phyloP scores from a whole-genome alignment of 2,888 invertebrate species.

The Orchesellides sinensis region DNA sequence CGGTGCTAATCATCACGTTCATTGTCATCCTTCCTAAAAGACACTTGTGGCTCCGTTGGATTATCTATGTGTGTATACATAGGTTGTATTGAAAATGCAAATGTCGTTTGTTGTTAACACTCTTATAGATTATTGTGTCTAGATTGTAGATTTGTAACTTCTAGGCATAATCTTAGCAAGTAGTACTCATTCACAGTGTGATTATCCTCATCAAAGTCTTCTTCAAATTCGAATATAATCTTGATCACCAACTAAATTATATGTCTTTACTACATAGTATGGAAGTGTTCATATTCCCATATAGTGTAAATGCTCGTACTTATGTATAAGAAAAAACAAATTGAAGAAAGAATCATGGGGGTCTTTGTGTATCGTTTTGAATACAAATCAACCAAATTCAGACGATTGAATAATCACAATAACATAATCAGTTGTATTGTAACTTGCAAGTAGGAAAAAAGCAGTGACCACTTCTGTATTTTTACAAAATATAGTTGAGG shows the following conservation, averaged over 20 bases:
- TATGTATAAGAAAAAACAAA: not conserved
- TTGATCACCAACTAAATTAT: not conserved
- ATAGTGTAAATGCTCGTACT: too few species aligned
- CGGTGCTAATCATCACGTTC: not conserved
- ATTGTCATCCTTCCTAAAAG: not conserved
- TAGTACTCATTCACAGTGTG: not conserved
- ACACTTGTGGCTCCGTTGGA: too few species aligned
- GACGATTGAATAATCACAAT: slow-evolving; percentile 6
- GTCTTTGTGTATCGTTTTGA: slow-evolving; percentile 26
- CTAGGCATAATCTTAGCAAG: not conserved
- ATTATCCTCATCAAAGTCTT: not conserved
- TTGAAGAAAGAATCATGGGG: slow-evolving; percentile 8
- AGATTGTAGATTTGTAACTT: not conserved
- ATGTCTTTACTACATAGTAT: not conserved
- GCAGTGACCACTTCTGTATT: not conserved
- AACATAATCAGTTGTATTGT: slow-evolving; percentile 1
- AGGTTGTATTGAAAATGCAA: not conserved
- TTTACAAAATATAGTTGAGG: not conserved
- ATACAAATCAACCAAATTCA: slow-evolving; percentile 23
- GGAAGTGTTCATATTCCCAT: too few species aligned
- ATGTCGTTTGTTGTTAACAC: not conserved
- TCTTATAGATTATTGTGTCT: not conserved
- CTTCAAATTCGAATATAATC: not conserved
- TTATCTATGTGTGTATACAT: not conserved
- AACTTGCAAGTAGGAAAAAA: not conserved